Evolutionary conservation across 2,888 invertebrate species (phyloP), one percentile per base, ranked within the genome.

Genomic region (Bedellia somnulentella): DNA sequence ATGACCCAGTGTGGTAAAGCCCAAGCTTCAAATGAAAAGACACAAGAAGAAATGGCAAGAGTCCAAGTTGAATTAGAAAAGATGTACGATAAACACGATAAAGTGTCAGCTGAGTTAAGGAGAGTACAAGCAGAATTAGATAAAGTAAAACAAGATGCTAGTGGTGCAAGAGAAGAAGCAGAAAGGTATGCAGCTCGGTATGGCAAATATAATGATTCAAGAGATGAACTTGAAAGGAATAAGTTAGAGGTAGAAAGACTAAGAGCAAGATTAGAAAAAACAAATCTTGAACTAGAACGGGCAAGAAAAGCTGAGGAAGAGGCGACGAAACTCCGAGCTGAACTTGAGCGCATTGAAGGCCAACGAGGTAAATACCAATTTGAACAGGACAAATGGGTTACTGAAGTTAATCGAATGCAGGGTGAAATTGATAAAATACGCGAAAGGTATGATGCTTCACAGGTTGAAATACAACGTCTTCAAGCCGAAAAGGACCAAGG

Each of bases 11-110:
- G 87, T 46, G 86, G 83, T 38, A 93, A 94, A 66, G 85, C 89
- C 8, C 90, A 89, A 52, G 86, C 86, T 8, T 85, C 86, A 4
- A 86, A 91, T 37, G 93, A 93, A 52, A 91, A 93, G 49, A 86
- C 88, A 30, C 92, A 93, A 56, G 93, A 94, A 54, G 94, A 94
- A 66, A 82, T 90, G 44, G 87, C 90, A 1, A 80, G 92, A 45
- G 82, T 92, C 45, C 89, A 92, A 52, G 79, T 91, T 30, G 93
- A 93, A 64, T 78, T 90, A 25, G 93, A 93, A 54, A 93, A 93
- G 61, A 86, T 91, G 79, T 89, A 90, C 48, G 93, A 93, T 49
- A 92, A 93, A 45, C 89, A 91, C 49, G 93, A 93, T 43, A 87
- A 91, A 53, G 82, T 85, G 33, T 87, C 92, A 43, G 78, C 83